Evolutionary conservation across 2,888 invertebrate species (phyloP).

Genomic region (Eulithis prunata): DNA sequence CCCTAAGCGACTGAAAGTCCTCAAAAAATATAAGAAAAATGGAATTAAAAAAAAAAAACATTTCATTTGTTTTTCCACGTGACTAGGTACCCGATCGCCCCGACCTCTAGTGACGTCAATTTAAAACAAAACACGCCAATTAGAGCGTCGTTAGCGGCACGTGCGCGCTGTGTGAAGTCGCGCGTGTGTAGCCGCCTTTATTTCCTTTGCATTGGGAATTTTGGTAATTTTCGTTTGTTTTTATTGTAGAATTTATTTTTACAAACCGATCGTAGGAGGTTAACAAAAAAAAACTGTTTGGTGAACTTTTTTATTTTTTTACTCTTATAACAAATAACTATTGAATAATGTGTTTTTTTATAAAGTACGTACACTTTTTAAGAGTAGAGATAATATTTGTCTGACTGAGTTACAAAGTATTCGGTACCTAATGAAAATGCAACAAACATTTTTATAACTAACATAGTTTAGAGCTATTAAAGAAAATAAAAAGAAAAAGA

Average conservation of each 20-base stretch:
- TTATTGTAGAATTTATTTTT: neutral
- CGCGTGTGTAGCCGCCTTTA: conserved; percentile 34
- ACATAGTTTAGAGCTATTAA: neutral
- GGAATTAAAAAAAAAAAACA: neutral
- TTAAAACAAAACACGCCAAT: conserved; percentile 34
- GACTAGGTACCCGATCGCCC: conserved; percentile 10
- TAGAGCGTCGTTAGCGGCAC: conserved; percentile 37
- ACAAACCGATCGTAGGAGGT: no score
- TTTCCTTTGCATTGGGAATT: conserved; percentile 17
- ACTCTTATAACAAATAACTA: no score
- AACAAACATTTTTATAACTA: no score
- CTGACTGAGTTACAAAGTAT: no score
- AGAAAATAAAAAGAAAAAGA: conserved; percentile 3
- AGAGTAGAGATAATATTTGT: no score
- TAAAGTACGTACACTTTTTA: no score
- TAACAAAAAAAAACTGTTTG: no score
- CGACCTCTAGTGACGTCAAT: conserved; percentile 15
- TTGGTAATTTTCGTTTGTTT: conserved; percentile 11
- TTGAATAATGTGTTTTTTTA: no score
- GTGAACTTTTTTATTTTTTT: no score
- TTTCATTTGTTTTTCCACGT: conserved; percentile 14
- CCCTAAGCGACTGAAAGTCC: no score
- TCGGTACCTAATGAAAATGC: no score
- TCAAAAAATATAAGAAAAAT: no score
- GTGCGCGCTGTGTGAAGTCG: conserved; percentile 40